These are phyloP conservation scores for Phymanthus crucifer DNA, from an alignment of 92 coral and sea anemone genomes.

Conservation along the genomic window DNA sequence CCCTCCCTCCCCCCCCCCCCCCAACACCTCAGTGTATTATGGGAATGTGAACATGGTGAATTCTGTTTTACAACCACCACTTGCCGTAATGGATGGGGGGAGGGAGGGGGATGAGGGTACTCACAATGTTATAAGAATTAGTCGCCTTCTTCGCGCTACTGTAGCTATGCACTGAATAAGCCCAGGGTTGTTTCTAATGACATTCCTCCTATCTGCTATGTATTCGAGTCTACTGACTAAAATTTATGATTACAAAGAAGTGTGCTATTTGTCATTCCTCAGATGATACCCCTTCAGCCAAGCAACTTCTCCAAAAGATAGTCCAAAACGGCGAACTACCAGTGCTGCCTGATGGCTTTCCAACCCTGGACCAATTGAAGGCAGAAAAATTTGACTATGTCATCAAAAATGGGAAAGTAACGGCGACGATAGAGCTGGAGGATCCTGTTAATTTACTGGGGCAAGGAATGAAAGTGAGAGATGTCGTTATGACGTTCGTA, in stretches of 20 bases:
- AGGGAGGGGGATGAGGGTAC: too few relatives aligned
- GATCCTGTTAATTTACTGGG: constrained; percentile 83
- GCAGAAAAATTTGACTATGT: constrained; percentile 88
- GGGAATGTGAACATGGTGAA: too few relatives aligned
- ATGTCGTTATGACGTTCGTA: constrained; percentile 71
- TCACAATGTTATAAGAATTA: too few relatives aligned
- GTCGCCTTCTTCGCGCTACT: too few relatives aligned
- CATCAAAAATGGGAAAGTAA: constrained; percentile 68
- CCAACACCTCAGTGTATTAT: too few relatives aligned
- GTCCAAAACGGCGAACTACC: constrained; percentile 84
- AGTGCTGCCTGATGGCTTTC: constrained; percentile 89
- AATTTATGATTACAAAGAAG: background rate
- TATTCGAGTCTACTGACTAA: too few relatives aligned
- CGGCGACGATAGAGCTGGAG: constrained; percentile 77
- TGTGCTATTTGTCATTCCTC: background rate
- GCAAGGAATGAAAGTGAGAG: constrained; percentile 66
- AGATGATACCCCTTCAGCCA: constrained; percentile 71
- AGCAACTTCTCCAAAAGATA: constrained; percentile 68
- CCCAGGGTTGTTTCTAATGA: too few relatives aligned
- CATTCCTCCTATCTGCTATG: too few relatives aligned
- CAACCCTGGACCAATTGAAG: constrained; percentile 69
- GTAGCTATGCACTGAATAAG: too few relatives aligned
- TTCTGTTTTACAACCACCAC: too few relatives aligned
- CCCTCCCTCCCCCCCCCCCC: too few relatives aligned
- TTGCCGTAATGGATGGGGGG: too few relatives aligned